Evolutionary conservation across 2,797 vertebrate species (phyloP), one percentile per base, ranked within the genome.

Genomic region (Megalops cyprinoides): DNA sequence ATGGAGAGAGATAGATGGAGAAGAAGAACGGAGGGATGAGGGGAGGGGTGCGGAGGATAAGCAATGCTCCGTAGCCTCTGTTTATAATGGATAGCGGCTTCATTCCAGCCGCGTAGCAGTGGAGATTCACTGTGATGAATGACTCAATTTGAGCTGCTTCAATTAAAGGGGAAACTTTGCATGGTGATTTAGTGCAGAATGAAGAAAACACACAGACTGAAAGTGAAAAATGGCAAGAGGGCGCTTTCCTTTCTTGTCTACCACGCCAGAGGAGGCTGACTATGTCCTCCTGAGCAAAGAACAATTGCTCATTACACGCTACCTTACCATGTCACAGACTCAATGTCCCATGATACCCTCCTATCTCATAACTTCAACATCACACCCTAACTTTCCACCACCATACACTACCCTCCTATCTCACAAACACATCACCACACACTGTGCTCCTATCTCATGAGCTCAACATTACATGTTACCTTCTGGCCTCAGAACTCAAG

Each of bases 11-110:
- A 56, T 34, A 73, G 65, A 65, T 69, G 60, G n/a, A 69, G n/a
- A 15, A 74, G 31, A 9, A 53, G 53, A 67, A 58, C 18, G 15
- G 31, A 37, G 37, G 28, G 37, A 37, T 23, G 25, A 34, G 79
- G 60, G 56, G 46, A 82, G 76, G 78, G 31, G 51, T 39, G 48
- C 79, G 83, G 71, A 82, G 53, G 83, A 82, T 12, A 25, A 74
- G 28, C 31, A 77, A 85, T 81, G 55, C 31, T 20, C 53, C 53
- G 56, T 79, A 84, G 74, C 79, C 48, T 51, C 73, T 53, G 60
- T 85, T 84, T 82, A 48, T 82, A 87, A 87, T 85, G 85, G 86
- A 71, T 89, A 80, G 79, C 79, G 81, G 81, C 78, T 85, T 85
- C 78, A 84, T 82, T 84, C 79, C 53, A 7, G 67, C 69, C 34